Evolutionary conservation across 2,113 vertebrate genomes (phyloP), one percentile per base, ranked within the genome.

Genomic region (Periophthalmodon schlosseri): DNA sequence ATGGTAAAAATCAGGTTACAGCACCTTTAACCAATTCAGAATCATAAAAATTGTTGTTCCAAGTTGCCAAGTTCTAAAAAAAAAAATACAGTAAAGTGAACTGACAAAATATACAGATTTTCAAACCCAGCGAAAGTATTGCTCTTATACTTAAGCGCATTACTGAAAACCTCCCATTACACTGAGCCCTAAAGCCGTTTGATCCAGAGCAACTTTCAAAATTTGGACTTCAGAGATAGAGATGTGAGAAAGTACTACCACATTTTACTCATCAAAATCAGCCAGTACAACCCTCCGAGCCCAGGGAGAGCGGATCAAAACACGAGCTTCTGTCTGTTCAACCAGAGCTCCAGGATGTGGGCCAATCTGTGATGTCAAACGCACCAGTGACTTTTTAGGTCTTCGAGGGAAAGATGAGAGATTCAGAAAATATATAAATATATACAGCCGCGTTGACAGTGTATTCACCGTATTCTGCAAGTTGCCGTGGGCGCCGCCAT

Each of bases 321-420:
- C 87, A 87, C 90, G 89, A 79, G 70, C 68, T 69, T 65, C 0
- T 70, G 70, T 73, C 70, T 69, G 60, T 83, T 84, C 68, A 61
- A 84, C 75, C 75, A 88, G 75, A 80, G 84, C 77, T 78, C 74
- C 80, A 69, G 73, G 77, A 72, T 80, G 79, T 84, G 77, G 82
- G 75, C 66, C 28, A 39, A 68, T 72, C 65, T 72, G 75, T 76
- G 66, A 84, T 81, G 74, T 86, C 78, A 75, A 76, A 87, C 14
- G 82, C 88, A 75, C 82, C 70, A 83, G 24, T 85, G 88, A 69
- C 23, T 81, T 63, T 73, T 47, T 85, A 75, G 39, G 72, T 80
- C 73, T 54, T 28, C 36, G 64, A 16, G 65, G 63, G 70, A 74
- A 57, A 36, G 57, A 67, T 44, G 52, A 78, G 57, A 56, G 9